Conservation (phyloP, 2,113 vertebrate genomes). For the Petrocephalus microphthalmus region DNA sequence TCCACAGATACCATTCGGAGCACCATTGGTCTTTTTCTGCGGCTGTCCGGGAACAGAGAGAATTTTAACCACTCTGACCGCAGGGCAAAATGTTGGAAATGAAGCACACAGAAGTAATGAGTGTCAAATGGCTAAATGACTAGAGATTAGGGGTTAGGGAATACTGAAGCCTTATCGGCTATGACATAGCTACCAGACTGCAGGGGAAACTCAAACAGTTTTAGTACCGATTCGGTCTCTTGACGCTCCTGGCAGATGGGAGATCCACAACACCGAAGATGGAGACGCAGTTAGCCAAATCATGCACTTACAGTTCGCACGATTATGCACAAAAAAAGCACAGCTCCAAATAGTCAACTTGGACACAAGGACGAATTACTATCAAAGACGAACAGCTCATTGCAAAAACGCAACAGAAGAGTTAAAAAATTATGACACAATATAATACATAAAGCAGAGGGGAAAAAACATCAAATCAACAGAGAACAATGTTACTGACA, state of each 20-base stretch:
- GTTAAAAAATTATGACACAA: not conserved
- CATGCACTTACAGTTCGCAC: not conserved
- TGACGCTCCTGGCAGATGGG: conserved; percentile 50
- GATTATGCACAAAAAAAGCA: not conserved
- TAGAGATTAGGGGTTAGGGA: not conserved
- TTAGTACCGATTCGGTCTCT: conserved; percentile 59
- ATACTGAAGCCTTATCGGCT: not conserved
- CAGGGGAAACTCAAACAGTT: conserved; percentile 22
- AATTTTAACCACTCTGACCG: not conserved
- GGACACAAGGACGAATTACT: not conserved
- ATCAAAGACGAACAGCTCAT: not conserved
- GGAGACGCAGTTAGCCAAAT: conserved; percentile 21
- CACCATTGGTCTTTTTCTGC: conserved; percentile 88
- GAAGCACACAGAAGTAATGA: not conserved
- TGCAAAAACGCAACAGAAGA: not conserved
- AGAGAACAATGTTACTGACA: not conserved
- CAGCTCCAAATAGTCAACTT: not conserved
- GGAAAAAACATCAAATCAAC: not conserved
- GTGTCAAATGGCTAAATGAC: conserved; percentile 7
- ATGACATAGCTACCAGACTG: conserved; percentile 30
- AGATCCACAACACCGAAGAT: conserved; percentile 35
- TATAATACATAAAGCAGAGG: not conserved
- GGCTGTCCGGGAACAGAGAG: conserved; percentile 37
- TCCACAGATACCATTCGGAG: conserved; percentile 88
- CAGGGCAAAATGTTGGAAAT: not conserved